phyloP scores from a whole-genome alignment of 2,888 invertebrate species.

The Cephus rjabovi region DNA sequence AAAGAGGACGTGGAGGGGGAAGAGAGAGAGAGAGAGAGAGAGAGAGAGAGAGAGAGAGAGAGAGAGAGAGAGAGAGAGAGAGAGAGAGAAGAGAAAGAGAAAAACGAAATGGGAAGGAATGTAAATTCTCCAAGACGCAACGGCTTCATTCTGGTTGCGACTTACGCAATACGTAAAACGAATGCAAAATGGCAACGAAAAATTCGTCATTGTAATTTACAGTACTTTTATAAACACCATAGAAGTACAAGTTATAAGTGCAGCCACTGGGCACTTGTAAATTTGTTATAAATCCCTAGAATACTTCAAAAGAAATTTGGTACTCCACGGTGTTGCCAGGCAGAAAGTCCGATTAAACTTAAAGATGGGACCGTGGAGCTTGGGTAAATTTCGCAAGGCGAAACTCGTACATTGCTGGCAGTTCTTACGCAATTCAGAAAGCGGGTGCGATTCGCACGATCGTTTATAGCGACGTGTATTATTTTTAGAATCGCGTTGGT shows the following conservation, averaged over 20 bases:
- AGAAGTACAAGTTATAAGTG: not conserved
- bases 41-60: not conserved
- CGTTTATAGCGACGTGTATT: not conserved
- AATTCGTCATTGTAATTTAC: not conserved
- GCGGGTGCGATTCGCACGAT: not conserved
- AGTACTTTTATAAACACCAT: not conserved
- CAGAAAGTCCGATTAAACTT: not conserved
- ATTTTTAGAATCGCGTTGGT: not conserved
- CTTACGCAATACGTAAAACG: not conserved
- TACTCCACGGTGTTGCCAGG: not conserved
- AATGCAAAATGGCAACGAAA: not conserved
- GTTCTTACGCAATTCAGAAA: not conserved
- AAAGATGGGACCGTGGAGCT: not conserved
- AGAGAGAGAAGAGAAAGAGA: not conserved
- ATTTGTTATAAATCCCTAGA: not conserved
- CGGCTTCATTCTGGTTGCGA: not conserved
- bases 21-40: too few species aligned
- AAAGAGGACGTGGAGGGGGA: too few species aligned
- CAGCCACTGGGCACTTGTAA: not conserved
- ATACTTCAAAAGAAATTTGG: not conserved
- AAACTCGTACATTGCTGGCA: not conserved
- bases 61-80: too few species aligned
- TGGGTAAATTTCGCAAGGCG: not conserved
- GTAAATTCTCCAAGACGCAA: not conserved
- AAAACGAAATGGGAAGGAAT: not conserved